Base-by-base conservation (phyloP, 2,113 vertebrate genomes). In the Antennarius striatus region DNA sequence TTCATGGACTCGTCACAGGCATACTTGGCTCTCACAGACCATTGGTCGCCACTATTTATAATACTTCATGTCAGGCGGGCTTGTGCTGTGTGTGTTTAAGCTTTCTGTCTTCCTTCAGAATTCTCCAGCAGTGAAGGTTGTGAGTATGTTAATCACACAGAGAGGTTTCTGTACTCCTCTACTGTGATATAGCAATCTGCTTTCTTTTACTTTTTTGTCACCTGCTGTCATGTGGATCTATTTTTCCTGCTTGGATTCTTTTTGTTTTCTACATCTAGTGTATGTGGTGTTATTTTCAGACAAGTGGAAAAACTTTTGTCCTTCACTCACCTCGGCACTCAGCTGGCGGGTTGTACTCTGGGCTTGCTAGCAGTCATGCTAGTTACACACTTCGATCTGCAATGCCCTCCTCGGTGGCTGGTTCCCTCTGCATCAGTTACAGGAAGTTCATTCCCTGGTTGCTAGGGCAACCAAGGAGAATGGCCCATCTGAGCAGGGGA, bases 401-500 rank as follows among this genome's bases (percentile, higher is more conserved):
- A 52, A 84, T 89, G 89, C 57, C 58, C 60, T 70, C 79, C 54
- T 63, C 75, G 46, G 60, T 66, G 62, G 71, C 66, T 30, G 49
- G 56, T 56, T 75, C 71, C 39, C 46, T 65, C 75, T 12, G 59
- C 68, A 39, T 73, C 14, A 36, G 70, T 69, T 76, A 50, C 47
- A 65, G 79, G 73, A 88, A 84, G 81, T 80, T 88, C 46, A 0
- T 68, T 55, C 56, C 50, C 28, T 64, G 85, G 91, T 93, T 94
- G 91, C 91, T 71, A 71, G 32, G 82, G 73, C 81, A 88, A 91
- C 89, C 70, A 3, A 71, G 71, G 79, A 80, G 77, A 61, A 89
- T 90, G 84, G 82, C 82, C 85, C 78, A 83, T 71, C 15, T 55
- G 69, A 80, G 82, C 67, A 48, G 83, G 87, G 85, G 64, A 74